Percentiles rank a stretch among this genome's conserved stretches.
These are phyloP conservation scores for Thereva unica DNA, from an alignment of 2,888 invertebrate genomes.

Conservation along the genomic window DNA sequence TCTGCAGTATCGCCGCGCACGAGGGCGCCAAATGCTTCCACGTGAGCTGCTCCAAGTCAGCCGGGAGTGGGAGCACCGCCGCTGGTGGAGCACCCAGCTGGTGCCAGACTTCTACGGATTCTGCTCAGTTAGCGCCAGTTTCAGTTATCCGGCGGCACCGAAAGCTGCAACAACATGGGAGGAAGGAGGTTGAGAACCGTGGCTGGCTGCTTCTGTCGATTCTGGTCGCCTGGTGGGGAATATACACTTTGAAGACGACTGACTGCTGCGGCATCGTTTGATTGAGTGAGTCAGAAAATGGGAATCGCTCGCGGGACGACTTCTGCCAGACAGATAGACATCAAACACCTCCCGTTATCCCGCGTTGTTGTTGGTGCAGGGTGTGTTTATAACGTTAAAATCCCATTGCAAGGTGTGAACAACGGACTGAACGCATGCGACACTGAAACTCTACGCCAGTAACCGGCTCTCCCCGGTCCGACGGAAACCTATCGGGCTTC, in stretches of 20 bases:
- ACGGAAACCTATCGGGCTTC: too few relatives aligned
- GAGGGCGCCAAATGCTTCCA: not conserved
- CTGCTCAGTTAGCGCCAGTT: too few relatives aligned
- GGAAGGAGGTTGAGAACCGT: too few relatives aligned
- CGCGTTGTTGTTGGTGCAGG: slow-evolving; percentile 26
- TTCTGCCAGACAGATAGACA: not conserved
- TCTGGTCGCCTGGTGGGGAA: slow-evolving; percentile 46
- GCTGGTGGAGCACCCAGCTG: too few relatives aligned
- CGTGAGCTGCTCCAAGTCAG: slow-evolving; percentile 8
- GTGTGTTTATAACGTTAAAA: slow-evolving; percentile 14
- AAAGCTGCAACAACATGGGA: not conserved
- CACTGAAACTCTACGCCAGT: too few relatives aligned
- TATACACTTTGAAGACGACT: slow-evolving; percentile 49
- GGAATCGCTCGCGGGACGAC: slow-evolving; percentile 3
- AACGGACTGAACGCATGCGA: too few relatives aligned
- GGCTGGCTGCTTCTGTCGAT: slow-evolving; percentile 2
- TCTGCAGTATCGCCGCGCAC: slow-evolving; percentile 20
- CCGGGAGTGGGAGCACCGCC: not conserved
- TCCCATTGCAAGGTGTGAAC: too few relatives aligned
- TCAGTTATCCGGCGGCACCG: not conserved
- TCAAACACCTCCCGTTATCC: slow-evolving; percentile 18
- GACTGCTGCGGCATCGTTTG: slow-evolving; percentile 42
- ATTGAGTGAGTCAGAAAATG: slow-evolving; percentile 39
- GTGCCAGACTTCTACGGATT: not conserved
- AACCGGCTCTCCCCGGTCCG: too few relatives aligned